phyloP scores from a whole-genome alignment of 2,113 vertebrate species.

The Ictalurus furcatus region DNA sequence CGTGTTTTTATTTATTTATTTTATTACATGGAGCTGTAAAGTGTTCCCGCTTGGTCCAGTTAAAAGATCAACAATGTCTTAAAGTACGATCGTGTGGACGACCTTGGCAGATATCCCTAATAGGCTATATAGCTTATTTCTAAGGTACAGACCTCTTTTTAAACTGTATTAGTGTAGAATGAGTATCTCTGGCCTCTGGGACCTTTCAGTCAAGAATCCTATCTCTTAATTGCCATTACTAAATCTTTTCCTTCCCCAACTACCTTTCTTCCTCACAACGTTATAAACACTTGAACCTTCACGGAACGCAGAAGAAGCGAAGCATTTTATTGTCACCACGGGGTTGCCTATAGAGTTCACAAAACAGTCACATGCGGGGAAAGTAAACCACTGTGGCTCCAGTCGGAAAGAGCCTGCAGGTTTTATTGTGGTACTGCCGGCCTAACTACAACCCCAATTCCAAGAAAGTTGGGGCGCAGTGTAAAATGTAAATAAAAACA shows the following conservation, averaged over 20 bases:
- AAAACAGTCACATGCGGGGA: slow-evolving; percentile 68
- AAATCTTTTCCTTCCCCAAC: slow-evolving; percentile 71
- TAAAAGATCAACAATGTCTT: slow-evolving; percentile 16
- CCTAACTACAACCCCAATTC: not conserved
- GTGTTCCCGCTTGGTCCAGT: slow-evolving; percentile 22
- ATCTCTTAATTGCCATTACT: slow-evolving; percentile 68
- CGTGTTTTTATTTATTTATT: not conserved
- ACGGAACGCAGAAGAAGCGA: slow-evolving; percentile 70
- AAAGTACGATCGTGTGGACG: slow-evolving; percentile 1
- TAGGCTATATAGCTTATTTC: slow-evolving; percentile 17
- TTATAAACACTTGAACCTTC: slow-evolving; percentile 73
- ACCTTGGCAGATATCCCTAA: slow-evolving; percentile 15
- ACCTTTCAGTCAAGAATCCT: slow-evolving; percentile 72
- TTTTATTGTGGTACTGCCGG: slow-evolving; percentile 1
- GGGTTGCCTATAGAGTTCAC: slow-evolving; percentile 72
- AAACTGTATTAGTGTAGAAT: not conserved
- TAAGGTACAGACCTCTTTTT: slow-evolving; percentile 9
- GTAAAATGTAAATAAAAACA: too few relatives aligned
- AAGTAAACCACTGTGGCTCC: slow-evolving; percentile 63
- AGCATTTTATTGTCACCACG: slow-evolving; percentile 78
- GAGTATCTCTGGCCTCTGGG: slow-evolving; percentile 66
- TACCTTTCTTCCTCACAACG: slow-evolving; percentile 61
- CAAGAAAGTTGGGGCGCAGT: too few relatives aligned
- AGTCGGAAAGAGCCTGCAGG: slow-evolving; percentile 10
- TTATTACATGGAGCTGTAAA: slow-evolving; percentile 8